Conservation (phyloP, 1,140 invertebrate species). For the Brachionus rubens region DNA sequence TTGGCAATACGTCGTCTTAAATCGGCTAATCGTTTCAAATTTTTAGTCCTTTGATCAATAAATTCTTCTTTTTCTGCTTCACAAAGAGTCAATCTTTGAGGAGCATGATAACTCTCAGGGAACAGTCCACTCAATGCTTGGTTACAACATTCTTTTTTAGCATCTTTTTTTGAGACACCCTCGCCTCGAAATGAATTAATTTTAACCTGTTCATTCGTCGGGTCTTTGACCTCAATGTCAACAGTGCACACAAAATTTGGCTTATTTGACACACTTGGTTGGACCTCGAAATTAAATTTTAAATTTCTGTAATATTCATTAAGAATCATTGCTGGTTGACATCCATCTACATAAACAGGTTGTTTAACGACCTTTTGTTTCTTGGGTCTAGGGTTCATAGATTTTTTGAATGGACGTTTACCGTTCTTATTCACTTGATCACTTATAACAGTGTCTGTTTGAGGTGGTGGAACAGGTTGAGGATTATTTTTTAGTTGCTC, state of each 20-base stretch:
- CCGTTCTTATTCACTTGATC: neutral
- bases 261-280: neutral
- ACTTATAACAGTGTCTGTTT: too few relatives aligned
- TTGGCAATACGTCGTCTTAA: neutral
- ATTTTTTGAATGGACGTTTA: neutral
- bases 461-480: too few relatives aligned
- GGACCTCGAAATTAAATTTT: neutral
- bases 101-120: neutral
- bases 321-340: neutral
- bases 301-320: constrained; percentile 27
- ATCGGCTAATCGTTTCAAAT: neutral
- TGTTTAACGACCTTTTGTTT: constrained; percentile 8
- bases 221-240: neutral
- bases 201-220: neutral
- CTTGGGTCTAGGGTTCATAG: neutral
- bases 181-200: neutral
- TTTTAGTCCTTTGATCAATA: neutral
- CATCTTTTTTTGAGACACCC: constrained; percentile 27
- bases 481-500: too few relatives aligned
- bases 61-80: neutral
- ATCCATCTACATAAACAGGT: neutral
- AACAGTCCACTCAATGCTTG: neutral
- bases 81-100: neutral
- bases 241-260: neutral
- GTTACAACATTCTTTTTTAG: constrained; percentile 31